Base-by-base conservation (phyloP, 2,113 vertebrate species). In the Mola mola region DNA sequence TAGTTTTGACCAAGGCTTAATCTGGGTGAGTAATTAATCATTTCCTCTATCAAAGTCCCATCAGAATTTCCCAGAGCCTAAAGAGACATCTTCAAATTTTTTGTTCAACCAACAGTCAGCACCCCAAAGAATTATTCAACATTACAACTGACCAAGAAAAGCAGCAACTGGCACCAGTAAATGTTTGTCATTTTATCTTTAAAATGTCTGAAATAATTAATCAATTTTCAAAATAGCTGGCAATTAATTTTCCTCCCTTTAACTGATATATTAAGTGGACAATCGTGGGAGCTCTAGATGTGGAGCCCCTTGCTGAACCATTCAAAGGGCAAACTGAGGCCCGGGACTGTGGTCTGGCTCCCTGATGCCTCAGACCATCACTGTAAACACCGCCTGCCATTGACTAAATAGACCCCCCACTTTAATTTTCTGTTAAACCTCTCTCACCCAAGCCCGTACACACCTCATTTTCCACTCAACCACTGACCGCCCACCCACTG, bases 361-460 rank as follows among this genome's bases (percentile, higher is more conserved):
- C 20, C 8, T 29, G 61, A 68, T 72, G 75, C 62, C 72, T 72
- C 71, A 60, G 47, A 76, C 83, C 75, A 75, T 83, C 81, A 61
- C 60, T 71, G 72, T 53, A 57, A 75, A 53, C 63, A 58, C 48
- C 38, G 37, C 75, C 65, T 51, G 62, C 51, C 38, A 55, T 56
- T 57, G 61, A 81, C 83, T 79, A 74, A 82, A 71, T 73, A 68
- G 49, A 62, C 56, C 65, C 86, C 84, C 84, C 70, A 78, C 69
- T 83, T 76, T 84, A 86, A 87, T 86, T 83, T 83, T 80, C 82
- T 62, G 73, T 49, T 78, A 78, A 78, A 71, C 59, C 70, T 41
- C 73, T 28, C 40, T 66, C 19, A 4, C 51, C 16, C 12, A 25
- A 19, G 5, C 63, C 51, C 46, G 0, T 31, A 55, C 55, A 17